These are phyloP conservation scores for Drosophila novamexicana DNA, from an alignment of 1,140 invertebrate genomes.

Conservation along the genomic window DNA sequence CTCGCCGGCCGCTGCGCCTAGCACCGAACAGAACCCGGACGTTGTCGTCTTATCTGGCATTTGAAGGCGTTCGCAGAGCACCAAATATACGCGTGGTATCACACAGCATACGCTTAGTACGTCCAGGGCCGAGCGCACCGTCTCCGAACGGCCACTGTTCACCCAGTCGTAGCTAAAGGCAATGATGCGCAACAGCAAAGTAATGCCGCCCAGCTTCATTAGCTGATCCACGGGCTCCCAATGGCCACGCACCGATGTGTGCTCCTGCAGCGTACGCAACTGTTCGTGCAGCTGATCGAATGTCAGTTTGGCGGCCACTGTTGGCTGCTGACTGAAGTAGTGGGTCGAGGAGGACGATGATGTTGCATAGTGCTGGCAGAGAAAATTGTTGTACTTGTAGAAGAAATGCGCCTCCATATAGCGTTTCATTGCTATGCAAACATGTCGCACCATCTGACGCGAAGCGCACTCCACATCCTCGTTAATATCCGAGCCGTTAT, in stretches of 20 bases:
- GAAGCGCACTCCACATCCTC: slow-evolving; percentile 96
- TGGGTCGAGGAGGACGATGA: slow-evolving; percentile 48
- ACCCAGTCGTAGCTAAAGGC: slow-evolving; percentile 96
- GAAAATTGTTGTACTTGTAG: slow-evolving; percentile 92
- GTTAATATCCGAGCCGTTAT: slow-evolving; percentile 87
- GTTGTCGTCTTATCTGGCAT: slow-evolving; percentile 89
- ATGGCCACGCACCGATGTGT: slow-evolving; percentile 89
- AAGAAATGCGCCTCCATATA: slow-evolving; percentile 97
- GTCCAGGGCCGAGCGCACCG: slow-evolving; percentile 94
- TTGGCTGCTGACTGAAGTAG: slow-evolving; percentile 64
- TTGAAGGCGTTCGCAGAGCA: slow-evolving; percentile 91
- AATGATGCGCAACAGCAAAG: slow-evolving; percentile 93
- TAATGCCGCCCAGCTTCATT: slow-evolving; percentile 92
- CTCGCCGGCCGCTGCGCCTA: slow-evolving; percentile 95
- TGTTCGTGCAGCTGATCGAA: slow-evolving; percentile 93
- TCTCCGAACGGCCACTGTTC: slow-evolving; percentile 93
- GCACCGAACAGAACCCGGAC: slow-evolving; percentile 89
- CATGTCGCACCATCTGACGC: slow-evolving; percentile 97
- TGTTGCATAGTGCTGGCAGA: slow-evolving; percentile 85
- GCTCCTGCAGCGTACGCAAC: slow-evolving; percentile 92
- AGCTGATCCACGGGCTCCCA: slow-evolving; percentile 96
- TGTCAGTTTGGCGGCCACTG: slow-evolving; percentile 85
- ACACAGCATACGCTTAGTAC: slow-evolving; percentile 95
- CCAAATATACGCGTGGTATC: slow-evolving; percentile 93
- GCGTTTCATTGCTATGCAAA: slow-evolving; percentile 94